A percentile compares a stretch with the other conserved stretches of the same genome.
Conservation (phyloP, 1,140 invertebrate species). For the Drosophila ambigua region DNA sequence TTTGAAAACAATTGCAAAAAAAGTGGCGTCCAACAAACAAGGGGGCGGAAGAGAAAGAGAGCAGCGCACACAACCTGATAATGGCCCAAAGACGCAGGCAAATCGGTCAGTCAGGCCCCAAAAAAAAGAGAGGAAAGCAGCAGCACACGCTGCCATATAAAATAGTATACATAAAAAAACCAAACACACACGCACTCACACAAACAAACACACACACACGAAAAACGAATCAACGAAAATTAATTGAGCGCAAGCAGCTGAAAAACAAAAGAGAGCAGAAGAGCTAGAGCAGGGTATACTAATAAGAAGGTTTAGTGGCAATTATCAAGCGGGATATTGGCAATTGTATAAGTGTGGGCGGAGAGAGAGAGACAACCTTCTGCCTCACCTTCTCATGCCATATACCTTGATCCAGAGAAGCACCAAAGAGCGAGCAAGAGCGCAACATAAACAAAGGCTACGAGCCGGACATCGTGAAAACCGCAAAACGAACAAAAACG, state of each 20-base stretch:
- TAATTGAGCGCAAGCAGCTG: conserved; percentile 76
- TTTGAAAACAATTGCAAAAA: conserved; percentile 17
- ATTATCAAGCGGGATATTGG: too few species aligned
- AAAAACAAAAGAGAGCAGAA: conserved; percentile 51
- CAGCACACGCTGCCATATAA: conserved; percentile 49
- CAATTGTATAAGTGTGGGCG: too few species aligned
- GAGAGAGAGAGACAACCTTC: too few species aligned
- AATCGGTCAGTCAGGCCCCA: conserved; percentile 52
- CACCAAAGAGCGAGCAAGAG: conserved; percentile 54
- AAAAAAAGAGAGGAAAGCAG: conserved; percentile 47
- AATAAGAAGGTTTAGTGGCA: too few species aligned
- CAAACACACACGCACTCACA: conserved; percentile 37
- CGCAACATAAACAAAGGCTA: conserved; percentile 73
- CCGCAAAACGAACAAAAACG: conserved; percentile 37
- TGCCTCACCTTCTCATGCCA: too few species aligned
- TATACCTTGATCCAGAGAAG: too few species aligned
- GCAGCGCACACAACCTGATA: conserved; percentile 31
- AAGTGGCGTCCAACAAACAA: conserved; percentile 36
- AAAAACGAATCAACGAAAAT: conserved; percentile 80
- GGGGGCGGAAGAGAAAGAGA: not conserved
- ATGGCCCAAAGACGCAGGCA: conserved; percentile 12
- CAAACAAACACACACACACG: conserved; percentile 32
- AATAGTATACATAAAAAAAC: conserved; percentile 78
- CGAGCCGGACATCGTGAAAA: conserved; percentile 39
- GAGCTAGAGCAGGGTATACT: too few species aligned